Conservation (phyloP, 2,888 invertebrate genomes). For the Masnerella sp. region DNA sequence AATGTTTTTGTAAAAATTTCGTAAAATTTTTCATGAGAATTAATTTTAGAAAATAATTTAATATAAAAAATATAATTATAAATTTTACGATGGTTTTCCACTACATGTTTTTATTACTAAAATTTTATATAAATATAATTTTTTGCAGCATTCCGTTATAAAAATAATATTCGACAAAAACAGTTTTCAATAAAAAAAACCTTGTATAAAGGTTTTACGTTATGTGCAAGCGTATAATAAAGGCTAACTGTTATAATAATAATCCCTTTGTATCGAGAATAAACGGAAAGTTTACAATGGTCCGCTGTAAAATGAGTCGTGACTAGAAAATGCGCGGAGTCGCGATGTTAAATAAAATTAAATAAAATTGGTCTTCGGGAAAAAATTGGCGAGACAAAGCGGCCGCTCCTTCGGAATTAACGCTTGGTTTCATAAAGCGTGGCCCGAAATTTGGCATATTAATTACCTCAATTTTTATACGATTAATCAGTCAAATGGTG, state of each 20-base stretch:
- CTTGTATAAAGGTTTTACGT: neutral
- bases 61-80: no score
- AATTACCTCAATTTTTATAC: neutral
- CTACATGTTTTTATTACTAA: no score
- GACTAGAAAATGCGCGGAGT: neutral
- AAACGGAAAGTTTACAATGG: conserved; percentile 13
- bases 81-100: no score
- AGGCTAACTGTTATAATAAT: conserved; percentile 3
- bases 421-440: no score
- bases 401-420: neutral
- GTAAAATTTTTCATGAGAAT: no score
- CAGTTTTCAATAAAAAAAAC: no score
- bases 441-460: no score
- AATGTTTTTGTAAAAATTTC: no score
- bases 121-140: no score
- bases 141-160: neutral
- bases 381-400: neutral
- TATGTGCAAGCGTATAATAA: conserved; percentile 1
- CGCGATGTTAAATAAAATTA: conserved; percentile 3
- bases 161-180: neutral
- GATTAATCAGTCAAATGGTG: neutral
- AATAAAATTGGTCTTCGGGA: neutral
- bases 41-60: no score
- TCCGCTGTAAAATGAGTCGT: neutral
- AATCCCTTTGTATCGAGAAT: conserved; percentile 10